A percentile compares a stretch with the other conserved stretches of the same genome.
These are phyloP conservation scores for Conopomorpha cramerella DNA, from an alignment of 1,140 invertebrate species.

Conservation along the genomic window DNA sequence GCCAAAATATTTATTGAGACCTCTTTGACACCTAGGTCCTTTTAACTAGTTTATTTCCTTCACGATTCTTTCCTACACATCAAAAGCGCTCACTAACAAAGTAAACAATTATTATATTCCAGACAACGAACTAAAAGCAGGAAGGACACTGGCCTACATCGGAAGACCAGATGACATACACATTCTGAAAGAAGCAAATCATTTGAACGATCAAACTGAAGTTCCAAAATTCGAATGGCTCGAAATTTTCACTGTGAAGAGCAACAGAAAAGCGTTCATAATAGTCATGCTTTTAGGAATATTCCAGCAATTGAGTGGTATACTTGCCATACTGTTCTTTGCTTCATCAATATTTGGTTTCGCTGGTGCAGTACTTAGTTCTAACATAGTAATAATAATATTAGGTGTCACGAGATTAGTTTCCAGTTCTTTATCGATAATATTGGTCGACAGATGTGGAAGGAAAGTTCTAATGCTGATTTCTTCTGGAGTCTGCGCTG, in stretches of 20 bases:
- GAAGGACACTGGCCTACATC: neutral
- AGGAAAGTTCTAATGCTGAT: slow-evolving; percentile 49
- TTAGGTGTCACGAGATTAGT: slow-evolving; percentile 47
- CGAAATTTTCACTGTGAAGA: slow-evolving; percentile 12
- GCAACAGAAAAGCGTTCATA: slow-evolving; percentile 15
- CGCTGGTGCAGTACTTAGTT: slow-evolving; percentile 16
- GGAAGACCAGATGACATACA: neutral
- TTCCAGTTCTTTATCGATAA: slow-evolving; percentile 21
- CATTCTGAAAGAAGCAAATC: too few species aligned
- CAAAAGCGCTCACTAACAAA: too few species aligned
- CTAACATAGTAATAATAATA: slow-evolving; percentile 17
- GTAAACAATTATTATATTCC: too few species aligned
- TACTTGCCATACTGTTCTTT: slow-evolving; percentile 59
- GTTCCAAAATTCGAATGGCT: slow-evolving; percentile 10
- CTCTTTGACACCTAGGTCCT: too few species aligned
- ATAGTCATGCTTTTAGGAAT: slow-evolving; percentile 12
- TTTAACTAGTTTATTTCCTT: too few species aligned
- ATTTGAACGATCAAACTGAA: slow-evolving; percentile 5
- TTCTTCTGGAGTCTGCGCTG: slow-evolving; percentile 17
- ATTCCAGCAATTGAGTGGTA: slow-evolving; percentile 40
- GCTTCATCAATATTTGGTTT: slow-evolving; percentile 45
- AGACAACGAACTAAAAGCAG: too few species aligned
- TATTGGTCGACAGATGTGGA: slow-evolving; percentile 59
- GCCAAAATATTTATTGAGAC: too few species aligned
- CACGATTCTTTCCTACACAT: too few species aligned